Base-by-base conservation (phyloP, 2,888 invertebrate genomes). In the Cryptocephalus primarius region DNA sequence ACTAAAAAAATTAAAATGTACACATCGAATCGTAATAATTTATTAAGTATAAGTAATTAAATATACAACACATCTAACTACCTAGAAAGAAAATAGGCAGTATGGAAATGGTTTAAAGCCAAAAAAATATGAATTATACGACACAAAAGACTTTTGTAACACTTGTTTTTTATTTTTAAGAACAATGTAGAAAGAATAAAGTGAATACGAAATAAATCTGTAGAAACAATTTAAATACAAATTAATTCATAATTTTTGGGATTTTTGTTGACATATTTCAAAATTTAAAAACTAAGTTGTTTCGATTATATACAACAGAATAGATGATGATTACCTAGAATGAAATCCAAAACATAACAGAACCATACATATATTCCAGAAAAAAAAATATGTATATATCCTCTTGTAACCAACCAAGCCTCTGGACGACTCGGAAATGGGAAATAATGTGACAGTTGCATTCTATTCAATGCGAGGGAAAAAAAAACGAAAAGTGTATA, bases 1-100 rank as follows among this genome's bases (percentile, higher is more conserved):
- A 22, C 22, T 4, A 22, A 22, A 6, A 22, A 22, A 22, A 22
- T 22, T 22, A 22, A 22, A 22, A 22, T 22, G 22, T 4, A 22
- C 22, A 22, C 22, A 22, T 22, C 22, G 42, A 39, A 42, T 42
- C 34, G 34, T 48, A 65, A 66, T 66, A 66, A 66, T 65, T 66
- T 66, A 66, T 65, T 66, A 65, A 61, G 63, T 64, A 61, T 64
- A 60, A 56, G 56, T 60, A 62, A 60, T 63, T 61, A 60, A 60
- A 36, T 36, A 12, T 36, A 60, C 62, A 66, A 65, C 64, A 66
- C 64, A 64, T 60, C 59, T 55, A 64, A 60, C 59, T 60, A 61
- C 59, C 60, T 54, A 56, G 49, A 53, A 46, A 48, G 49, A 52
- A 52, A 54, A 55, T 58, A 58, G 54, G 58, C 56, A 57, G 60